A percentile compares a stretch with the other conserved stretches of the same genome.
phyloP scores from a whole-genome alignment of 2,113 vertebrate genomes.

The Cisticola juncidis region DNA sequence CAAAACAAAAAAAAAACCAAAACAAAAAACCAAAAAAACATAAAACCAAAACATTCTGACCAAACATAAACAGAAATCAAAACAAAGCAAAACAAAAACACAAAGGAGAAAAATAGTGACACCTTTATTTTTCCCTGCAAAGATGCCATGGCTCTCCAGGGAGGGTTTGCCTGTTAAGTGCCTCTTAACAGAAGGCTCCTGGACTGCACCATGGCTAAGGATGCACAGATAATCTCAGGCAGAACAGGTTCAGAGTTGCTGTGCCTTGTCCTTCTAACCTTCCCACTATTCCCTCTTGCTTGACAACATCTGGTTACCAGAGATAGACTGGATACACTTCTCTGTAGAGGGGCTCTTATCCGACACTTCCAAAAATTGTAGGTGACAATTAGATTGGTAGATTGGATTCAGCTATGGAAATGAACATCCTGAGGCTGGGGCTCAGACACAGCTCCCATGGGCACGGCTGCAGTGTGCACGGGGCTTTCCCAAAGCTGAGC shows the following conservation, averaged over 20 bases:
- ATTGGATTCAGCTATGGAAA: background rate
- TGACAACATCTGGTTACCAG: background rate
- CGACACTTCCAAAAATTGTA: background rate
- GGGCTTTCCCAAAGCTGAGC: background rate
- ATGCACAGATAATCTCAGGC: background rate
- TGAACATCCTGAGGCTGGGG: background rate
- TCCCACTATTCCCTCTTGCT: background rate
- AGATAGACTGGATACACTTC: background rate
- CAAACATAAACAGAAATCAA: background rate
- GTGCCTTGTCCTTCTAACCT: background rate
- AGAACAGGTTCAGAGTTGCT: background rate
- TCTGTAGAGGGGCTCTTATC: background rate
- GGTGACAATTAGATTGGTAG: background rate
- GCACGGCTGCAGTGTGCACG: background rate
- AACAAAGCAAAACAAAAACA: background rate
- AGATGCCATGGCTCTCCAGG: background rate
- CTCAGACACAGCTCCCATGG: background rate
- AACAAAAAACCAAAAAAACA: too few relatives aligned
- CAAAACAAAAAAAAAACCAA: background rate
- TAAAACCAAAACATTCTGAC: too few relatives aligned
- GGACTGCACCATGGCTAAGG: background rate
- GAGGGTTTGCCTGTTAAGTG: background rate
- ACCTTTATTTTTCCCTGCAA: background rate
- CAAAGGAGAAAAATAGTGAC: fast-evolving
- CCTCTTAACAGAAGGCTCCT: background rate